These are phyloP conservation scores for Aricia agestis DNA, from an alignment of 1,140 invertebrate species.

Conservation along the genomic window DNA sequence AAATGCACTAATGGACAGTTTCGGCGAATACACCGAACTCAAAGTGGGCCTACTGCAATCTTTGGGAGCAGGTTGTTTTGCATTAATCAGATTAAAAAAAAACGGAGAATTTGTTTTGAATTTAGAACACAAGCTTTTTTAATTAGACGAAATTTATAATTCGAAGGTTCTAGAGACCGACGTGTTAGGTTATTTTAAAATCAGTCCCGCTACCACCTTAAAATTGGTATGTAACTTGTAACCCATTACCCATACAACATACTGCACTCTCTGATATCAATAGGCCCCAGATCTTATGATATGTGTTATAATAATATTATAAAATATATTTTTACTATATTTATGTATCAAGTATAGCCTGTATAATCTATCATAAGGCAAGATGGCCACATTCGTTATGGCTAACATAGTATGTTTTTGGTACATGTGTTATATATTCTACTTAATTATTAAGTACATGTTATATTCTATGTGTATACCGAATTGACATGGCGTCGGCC, in stretches of 20 bases:
- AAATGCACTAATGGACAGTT: slow-evolving; percentile 69
- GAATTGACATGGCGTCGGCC: slow-evolving; percentile 33
- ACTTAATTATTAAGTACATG: slow-evolving; percentile 58
- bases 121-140: neutral
- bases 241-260: slow-evolving; percentile 33
- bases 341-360: slow-evolving; percentile 24
- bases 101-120: neutral
- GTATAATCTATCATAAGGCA: slow-evolving; percentile 54
- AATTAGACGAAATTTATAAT: neutral
- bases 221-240: slow-evolving; percentile 21
- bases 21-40: slow-evolving; percentile 34
- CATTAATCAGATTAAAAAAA: neutral
- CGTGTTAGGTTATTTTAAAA: neutral
- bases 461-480: slow-evolving; percentile 28
- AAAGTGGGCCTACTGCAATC: neutral
- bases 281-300: slow-evolving; percentile 34
- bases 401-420: slow-evolving; percentile 63
- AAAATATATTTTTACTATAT: slow-evolving; percentile 33
- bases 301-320: slow-evolving; percentile 37
- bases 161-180: too few relatives aligned
- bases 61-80: neutral
- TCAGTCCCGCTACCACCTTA: neutral
- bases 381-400: slow-evolving; percentile 65
- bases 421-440: slow-evolving; percentile 58
- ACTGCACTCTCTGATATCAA: slow-evolving; percentile 22